Conservation (phyloP, 2,888 invertebrate species). For the Temnothorax unifasciatus region DNA sequence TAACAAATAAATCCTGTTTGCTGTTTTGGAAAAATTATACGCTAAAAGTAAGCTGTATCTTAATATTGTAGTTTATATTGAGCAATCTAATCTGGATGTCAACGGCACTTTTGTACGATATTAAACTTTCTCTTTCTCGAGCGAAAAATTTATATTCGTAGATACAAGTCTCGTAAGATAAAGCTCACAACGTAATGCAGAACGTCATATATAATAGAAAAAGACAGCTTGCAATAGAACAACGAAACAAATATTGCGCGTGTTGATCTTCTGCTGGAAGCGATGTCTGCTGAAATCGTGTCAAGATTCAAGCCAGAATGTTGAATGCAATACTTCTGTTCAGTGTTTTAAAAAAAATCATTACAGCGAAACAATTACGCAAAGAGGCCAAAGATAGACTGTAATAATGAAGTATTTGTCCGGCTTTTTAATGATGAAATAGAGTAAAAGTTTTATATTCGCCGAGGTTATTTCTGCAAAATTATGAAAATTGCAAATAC, state of each 20-base stretch:
- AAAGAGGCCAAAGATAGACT: background rate
- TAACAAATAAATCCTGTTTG: background rate
- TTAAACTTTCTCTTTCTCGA: background rate
- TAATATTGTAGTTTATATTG: background rate
- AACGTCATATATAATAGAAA: background rate
- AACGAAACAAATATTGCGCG: slow-evolving; percentile 1
- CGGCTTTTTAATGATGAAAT: background rate
- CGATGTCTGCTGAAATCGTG: background rate
- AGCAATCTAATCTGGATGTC: slow-evolving; percentile 7
- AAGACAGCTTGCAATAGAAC: background rate
- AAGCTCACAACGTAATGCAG: background rate
- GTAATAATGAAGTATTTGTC: background rate
- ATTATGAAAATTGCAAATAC: slow-evolving; percentile 10
- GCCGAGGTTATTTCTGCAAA: background rate
- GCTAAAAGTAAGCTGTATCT: background rate
- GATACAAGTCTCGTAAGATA: background rate
- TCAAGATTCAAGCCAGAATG: background rate
- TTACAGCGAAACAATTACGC: background rate
- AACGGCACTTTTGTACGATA: background rate
- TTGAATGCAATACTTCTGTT: background rate
- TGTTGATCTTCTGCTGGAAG: background rate
- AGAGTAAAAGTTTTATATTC: background rate
- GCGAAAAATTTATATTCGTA: background rate
- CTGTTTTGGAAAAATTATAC: background rate
- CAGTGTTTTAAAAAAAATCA: background rate